phyloP scores from a whole-genome alignment of 2,797 vertebrate species.

The Chaenodraco wilsoni region DNA sequence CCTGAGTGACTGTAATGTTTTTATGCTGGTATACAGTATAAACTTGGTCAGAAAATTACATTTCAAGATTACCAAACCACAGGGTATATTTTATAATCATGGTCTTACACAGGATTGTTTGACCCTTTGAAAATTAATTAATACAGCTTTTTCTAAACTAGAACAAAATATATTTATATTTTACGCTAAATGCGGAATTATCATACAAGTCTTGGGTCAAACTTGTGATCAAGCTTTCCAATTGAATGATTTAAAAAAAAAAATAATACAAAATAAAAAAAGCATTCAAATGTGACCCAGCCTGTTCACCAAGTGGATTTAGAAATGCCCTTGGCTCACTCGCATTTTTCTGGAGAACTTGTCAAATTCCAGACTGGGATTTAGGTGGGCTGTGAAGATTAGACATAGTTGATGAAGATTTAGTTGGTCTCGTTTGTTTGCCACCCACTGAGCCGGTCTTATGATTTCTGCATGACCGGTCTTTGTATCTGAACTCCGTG shows the following conservation, averaged over 20 bases:
- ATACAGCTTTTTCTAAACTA: too few relatives aligned
- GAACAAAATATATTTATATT: background rate
- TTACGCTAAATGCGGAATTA: background rate
- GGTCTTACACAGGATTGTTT: too few relatives aligned
- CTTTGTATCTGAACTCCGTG: slow-evolving; percentile 69
- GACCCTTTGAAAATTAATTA: too few relatives aligned
- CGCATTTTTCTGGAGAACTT: slow-evolving; percentile 26
- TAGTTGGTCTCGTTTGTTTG: slow-evolving; percentile 62
- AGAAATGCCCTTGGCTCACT: background rate
- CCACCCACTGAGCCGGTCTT: slow-evolving; percentile 79
- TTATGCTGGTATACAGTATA: too few relatives aligned
- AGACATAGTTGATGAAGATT: slow-evolving; percentile 59
- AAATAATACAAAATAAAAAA: too few relatives aligned
- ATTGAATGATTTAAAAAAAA: background rate
- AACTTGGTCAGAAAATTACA: too few relatives aligned
- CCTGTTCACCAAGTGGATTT: slow-evolving; percentile 20
- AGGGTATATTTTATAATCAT: too few relatives aligned
- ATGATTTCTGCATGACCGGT: slow-evolving; percentile 79
- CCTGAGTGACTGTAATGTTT: background rate
- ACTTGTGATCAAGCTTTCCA: too few relatives aligned
- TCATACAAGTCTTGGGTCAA: background rate
- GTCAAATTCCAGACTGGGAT: slow-evolving; percentile 64
- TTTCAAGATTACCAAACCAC: background rate
- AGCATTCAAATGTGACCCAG: background rate
- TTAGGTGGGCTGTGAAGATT: slow-evolving; percentile 64